Percentiles rank a stretch among this genome's conserved stretches.
These are phyloP conservation scores for Lerema accius DNA, from an alignment of 1,140 invertebrate species.

Conservation along the genomic window DNA sequence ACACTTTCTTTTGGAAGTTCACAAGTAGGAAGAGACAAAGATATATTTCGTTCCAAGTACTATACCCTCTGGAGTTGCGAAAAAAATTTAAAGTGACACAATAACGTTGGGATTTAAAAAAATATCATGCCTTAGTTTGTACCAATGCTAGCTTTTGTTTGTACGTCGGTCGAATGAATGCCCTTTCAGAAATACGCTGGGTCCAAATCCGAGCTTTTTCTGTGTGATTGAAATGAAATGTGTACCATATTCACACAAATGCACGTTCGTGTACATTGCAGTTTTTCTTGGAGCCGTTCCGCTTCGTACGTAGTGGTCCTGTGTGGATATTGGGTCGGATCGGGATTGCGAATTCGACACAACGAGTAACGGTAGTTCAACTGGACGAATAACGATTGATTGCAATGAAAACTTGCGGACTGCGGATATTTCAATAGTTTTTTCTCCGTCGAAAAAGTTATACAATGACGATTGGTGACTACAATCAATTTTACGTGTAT, in stretches of 20 bases:
- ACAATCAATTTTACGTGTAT: no score
- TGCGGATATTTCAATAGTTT: no score
- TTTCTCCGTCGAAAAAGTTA: no score
- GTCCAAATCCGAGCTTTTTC: slow-evolving; percentile 18
- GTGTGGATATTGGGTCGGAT: slow-evolving; percentile 1
- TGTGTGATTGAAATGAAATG: slow-evolving; percentile 14
- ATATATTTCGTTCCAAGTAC: no score
- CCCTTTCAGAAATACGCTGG: slow-evolving; percentile 11
- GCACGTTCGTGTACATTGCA: neutral
- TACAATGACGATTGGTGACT: no score
- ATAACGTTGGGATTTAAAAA: neutral
- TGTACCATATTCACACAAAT: slow-evolving; percentile 12
- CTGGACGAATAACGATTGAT: neutral
- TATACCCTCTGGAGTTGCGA: no score
- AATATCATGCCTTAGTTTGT: neutral
- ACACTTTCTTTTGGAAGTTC: no score
- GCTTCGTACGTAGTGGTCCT: neutral
- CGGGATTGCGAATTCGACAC: neutral
- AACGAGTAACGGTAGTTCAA: neutral
- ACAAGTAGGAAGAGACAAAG: no score
- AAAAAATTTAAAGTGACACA: no score
- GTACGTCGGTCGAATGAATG: slow-evolving; percentile 16
- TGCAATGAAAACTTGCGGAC: neutral
- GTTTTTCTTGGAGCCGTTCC: slow-evolving; percentile 9
- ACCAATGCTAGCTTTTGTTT: slow-evolving; percentile 17